Evolutionary conservation across 2,797 vertebrate genomes (phyloP).

Genomic region (Melanogrammus aeglefinus): DNA sequence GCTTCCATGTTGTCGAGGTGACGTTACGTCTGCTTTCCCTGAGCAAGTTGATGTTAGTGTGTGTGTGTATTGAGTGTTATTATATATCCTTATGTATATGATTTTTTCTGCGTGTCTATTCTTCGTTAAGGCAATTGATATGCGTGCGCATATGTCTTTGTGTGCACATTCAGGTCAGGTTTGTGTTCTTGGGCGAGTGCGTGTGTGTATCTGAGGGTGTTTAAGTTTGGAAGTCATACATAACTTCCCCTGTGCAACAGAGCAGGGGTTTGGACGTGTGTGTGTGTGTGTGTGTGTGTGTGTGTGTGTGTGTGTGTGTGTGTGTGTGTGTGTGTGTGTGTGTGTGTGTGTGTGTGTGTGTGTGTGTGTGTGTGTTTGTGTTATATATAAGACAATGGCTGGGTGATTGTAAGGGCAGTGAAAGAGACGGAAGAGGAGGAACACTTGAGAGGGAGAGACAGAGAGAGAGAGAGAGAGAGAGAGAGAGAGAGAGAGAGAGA

Average conservation of each 20-base stretch:
- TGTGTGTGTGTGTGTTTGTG: conserved; percentile 3
- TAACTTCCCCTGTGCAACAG: background rate
- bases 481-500: background rate
- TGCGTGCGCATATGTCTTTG: background rate
- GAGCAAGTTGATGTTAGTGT: conserved; percentile 9
- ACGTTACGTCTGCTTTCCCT: conserved; percentile 48
- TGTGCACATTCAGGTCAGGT: background rate
- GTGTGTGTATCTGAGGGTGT: background rate
- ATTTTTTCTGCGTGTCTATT: background rate
- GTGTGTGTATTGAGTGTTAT: background rate
- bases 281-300: background rate
- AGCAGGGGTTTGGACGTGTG: background rate
- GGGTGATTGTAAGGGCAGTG: background rate
- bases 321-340: conserved; percentile 1
- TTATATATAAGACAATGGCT: background rate
- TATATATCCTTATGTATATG: background rate
- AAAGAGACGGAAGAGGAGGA: no score
- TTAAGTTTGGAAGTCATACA: background rate
- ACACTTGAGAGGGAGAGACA: background rate
- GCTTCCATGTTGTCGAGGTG: conserved; percentile 57
- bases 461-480: background rate
- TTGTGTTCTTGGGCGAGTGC: background rate
- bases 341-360: conserved; percentile 4
- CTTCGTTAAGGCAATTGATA: background rate
- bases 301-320: conserved; percentile 6